A percentile compares a stretch with the other conserved stretches of the same genome.
Conservation (phyloP, 2,888 invertebrate species). For the Coecobrya sp. region DNA sequence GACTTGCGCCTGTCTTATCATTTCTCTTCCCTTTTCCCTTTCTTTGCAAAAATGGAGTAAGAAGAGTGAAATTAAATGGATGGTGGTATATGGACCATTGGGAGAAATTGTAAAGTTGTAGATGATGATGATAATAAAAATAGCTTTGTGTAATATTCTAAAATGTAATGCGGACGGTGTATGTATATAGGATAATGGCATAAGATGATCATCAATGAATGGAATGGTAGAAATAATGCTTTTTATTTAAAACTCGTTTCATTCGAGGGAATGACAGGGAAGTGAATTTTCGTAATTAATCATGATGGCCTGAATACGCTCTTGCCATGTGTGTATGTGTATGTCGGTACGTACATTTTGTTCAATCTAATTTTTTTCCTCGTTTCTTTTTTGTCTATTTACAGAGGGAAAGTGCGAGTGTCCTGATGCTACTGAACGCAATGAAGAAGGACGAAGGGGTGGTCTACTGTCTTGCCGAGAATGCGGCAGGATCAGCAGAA, state of each 20-base stretch:
- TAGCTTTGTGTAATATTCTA: not conserved
- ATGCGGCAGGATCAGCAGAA: conserved; percentile 95
- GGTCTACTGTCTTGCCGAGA: conserved; percentile 96
- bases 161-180: not conserved
- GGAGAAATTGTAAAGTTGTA: not conserved
- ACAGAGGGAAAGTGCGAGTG: conserved; percentile 88
- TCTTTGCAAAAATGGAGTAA: not conserved
- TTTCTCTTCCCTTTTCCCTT: conserved; percentile 3
- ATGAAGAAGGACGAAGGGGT: conserved; percentile 91
- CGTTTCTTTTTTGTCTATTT: conserved; percentile 2
- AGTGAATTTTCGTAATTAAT: conserved; percentile 68
- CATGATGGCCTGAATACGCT: conserved; percentile 43
- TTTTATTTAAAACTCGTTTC: conserved; percentile 51
- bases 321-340: not conserved
- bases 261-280: conserved; percentile 46
- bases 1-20: conserved; percentile 45
- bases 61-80: not conserved
- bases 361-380: conserved; percentile 20
- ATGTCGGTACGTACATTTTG: not conserved
- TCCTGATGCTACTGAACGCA: conserved; percentile 93
- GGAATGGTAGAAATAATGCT: not conserved
- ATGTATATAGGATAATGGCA: conserved; percentile 26
- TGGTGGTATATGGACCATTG: not conserved
- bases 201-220: conserved; percentile 6
- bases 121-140: not conserved